Percentiles rank a stretch among this genome's conserved stretches.
phyloP scores from a whole-genome alignment of 1,140 invertebrate genomes.

The Aphis craccivora region DNA sequence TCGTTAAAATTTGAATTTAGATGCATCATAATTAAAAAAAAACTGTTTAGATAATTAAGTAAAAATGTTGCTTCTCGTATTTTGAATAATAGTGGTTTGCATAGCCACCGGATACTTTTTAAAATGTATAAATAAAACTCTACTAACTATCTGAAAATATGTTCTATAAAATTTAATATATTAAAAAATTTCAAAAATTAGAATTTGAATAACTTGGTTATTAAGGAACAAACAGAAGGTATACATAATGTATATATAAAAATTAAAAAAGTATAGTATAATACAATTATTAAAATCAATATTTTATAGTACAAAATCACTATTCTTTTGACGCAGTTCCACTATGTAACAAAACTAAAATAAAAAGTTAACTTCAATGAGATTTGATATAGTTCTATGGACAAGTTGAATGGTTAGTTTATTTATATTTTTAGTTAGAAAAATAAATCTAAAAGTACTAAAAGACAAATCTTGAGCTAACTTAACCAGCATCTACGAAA shows the following conservation, averaged over 20 bases:
- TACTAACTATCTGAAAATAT: not conserved
- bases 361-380: not conserved
- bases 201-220: not conserved
- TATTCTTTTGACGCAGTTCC: not conserved
- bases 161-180: not conserved
- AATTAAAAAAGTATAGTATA: not conserved
- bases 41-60: not conserved
- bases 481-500: not conserved
- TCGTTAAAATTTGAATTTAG: not conserved
- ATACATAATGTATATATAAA: too few relatives aligned
- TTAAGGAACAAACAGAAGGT: not conserved
- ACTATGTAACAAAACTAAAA: not conserved
- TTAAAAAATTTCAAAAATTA: not conserved
- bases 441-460: not conserved
- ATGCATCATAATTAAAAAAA: not conserved
- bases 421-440: not conserved
- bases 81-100: not conserved
- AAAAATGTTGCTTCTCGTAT: not conserved
- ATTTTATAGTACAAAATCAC: not conserved
- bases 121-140: not conserved
- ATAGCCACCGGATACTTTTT: not conserved
- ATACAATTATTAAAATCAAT: not conserved
- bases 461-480: not conserved
- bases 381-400: not conserved
- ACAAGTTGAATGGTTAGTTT: not conserved